Percentiles rank a stretch among this genome's conserved stretches.
Conservation (phyloP, 2,888 invertebrate species). For the Cabera pusaria region DNA sequence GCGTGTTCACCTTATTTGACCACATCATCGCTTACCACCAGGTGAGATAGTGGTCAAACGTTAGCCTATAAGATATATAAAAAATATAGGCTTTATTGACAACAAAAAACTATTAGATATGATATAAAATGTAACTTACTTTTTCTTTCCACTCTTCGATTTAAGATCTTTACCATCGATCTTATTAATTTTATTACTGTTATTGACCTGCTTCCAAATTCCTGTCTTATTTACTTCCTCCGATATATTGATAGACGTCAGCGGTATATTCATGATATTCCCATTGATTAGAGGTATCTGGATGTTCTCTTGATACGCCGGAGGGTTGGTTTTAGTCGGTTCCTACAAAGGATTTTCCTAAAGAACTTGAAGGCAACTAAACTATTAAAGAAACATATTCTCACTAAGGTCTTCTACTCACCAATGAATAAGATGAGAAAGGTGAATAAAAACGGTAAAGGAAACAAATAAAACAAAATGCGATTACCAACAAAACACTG, state of each 20-base stretch:
- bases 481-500: conserved; percentile 49
- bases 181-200: conserved; percentile 77
- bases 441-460: conserved; percentile 44
- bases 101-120: too few species aligned
- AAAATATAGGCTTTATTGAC: too few species aligned
- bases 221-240: conserved; percentile 97
- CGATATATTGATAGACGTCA: conserved; percentile 93
- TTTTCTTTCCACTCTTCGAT: conserved; percentile 69
- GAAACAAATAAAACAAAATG: conserved; percentile 59
- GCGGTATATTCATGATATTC: conserved; percentile 94
- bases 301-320: conserved; percentile 85
- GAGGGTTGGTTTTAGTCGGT: conserved; percentile 72
- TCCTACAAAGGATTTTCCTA: conserved; percentile 66
- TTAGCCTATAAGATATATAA: too few species aligned
- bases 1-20: too few species aligned
- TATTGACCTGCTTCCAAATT: conserved; percentile 96
- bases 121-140: conserved; percentile 54
- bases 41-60: too few species aligned
- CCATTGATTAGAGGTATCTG: conserved; percentile 95
- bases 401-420: conserved; percentile 37
- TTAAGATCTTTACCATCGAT: conserved; percentile 64
- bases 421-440: conserved; percentile 40
- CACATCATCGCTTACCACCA: too few species aligned
- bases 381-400: conserved; percentile 20
- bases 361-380: conserved; percentile 37